Percentiles rank a stretch among this genome's conserved stretches.
phyloP scores from a whole-genome alignment of 2,888 invertebrate species.

The Leucophora obtusa region DNA sequence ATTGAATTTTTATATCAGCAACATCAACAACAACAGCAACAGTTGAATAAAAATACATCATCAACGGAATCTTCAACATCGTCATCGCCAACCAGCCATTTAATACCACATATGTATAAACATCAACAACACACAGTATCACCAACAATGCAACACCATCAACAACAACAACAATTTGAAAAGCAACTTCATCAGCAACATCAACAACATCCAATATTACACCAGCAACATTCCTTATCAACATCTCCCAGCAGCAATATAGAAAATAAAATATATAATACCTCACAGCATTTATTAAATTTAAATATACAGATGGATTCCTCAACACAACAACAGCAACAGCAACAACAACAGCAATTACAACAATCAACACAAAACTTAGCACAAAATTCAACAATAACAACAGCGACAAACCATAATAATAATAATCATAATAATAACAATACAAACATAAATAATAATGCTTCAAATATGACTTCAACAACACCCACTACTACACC shows the following conservation, averaged over 20 bases:
- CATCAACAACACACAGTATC: constrained; percentile 42
- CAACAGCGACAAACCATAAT: constrained; percentile 5
- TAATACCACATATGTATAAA: constrained; percentile 56
- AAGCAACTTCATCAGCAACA: constrained; percentile 67
- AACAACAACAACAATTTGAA: constrained; percentile 61
- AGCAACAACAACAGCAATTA: constrained; percentile 64
- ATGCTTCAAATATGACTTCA: constrained; percentile 60
- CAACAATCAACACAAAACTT: constrained; percentile 55
- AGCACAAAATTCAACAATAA: constrained; percentile 20
- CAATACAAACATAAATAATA: constrained; percentile 43
- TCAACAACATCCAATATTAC: constrained; percentile 58
- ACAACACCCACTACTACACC: constrained; percentile 62
- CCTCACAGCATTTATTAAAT: constrained; percentile 65
- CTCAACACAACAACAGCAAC: constrained; percentile 65
- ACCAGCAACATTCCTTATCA: constrained; percentile 69
- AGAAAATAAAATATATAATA: constrained; percentile 65
- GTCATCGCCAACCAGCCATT: constrained; percentile 53
- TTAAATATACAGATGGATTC: constrained; percentile 67
- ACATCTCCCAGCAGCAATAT: constrained; percentile 65
- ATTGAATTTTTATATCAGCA: constrained; percentile 45
- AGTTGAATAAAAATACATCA: constrained; percentile 29
- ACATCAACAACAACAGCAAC: constrained; percentile 61
- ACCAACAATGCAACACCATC: constrained; percentile 67
- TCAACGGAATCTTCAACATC: constrained; percentile 49
- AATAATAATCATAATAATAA: constrained; percentile 31